Conservation (phyloP, 2,797 vertebrate genomes). For the Limosa lapponica region DNA sequence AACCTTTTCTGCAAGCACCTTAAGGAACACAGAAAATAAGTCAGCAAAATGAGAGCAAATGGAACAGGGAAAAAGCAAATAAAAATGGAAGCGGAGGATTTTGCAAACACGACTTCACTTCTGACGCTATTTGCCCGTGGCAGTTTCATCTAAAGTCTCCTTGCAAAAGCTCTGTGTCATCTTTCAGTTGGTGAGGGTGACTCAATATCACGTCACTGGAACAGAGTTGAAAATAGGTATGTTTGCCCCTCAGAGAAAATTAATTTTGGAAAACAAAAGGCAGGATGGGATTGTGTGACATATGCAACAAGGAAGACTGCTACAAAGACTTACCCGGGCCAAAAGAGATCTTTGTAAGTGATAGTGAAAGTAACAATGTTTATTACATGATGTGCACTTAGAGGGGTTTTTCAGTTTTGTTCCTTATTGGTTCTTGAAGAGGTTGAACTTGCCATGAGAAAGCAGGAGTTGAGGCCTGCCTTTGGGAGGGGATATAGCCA, state of each 20-base stretch:
- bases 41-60: background rate
- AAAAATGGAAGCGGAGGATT: background rate
- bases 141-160: background rate
- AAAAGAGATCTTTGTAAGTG: background rate
- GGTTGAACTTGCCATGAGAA: background rate
- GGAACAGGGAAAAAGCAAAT: background rate
- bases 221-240: background rate
- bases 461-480: background rate
- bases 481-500: background rate
- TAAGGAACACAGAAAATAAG: accelerated
- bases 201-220: background rate
- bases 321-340: background rate
- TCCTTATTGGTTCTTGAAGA: background rate
- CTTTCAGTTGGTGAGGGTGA: background rate
- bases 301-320: background rate
- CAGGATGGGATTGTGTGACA: background rate
- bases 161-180: background rate
- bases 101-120: background rate
- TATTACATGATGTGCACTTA: background rate
- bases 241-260: background rate
- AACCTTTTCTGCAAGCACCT: background rate
- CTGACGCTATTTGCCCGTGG: accelerated
- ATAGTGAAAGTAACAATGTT: background rate
- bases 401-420: background rate
- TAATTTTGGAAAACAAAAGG: background rate